phyloP scores from a whole-genome alignment of 2,113 vertebrate species.

The Siniperca chuatsi region DNA sequence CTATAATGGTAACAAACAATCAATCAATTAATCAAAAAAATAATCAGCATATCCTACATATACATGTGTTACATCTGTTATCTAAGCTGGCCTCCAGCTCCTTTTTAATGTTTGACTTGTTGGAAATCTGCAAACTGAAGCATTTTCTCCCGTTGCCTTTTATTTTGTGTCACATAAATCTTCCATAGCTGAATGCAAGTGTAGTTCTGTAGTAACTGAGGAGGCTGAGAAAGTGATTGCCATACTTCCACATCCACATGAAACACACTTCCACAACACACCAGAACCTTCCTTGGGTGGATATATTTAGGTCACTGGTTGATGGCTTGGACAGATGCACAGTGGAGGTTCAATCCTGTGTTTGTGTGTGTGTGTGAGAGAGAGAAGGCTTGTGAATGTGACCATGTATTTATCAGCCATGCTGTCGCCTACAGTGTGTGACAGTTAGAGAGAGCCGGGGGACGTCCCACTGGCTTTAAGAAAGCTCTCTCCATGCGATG shows the following conservation, averaged over 20 bases:
- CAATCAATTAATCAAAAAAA: background rate
- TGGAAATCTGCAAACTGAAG: background rate
- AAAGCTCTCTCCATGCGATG: constrained; percentile 71
- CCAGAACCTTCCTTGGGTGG: constrained; percentile 54
- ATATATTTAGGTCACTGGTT: constrained; percentile 77
- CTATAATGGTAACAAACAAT: too few relatives aligned
- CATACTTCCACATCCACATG: constrained; percentile 25
- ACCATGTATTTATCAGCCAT: constrained; percentile 63
- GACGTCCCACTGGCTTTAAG: constrained; percentile 75
- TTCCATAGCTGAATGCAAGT: background rate
- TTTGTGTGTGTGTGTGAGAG: constrained; percentile 16
- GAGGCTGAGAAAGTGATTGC: constrained; percentile 18
- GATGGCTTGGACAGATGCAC: constrained; percentile 61
- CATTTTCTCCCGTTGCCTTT: background rate
- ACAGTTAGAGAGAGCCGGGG: constrained; percentile 66
- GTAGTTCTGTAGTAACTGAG: constrained; percentile 2
- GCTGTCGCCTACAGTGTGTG: constrained; percentile 60
- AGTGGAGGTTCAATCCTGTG: constrained; percentile 29
- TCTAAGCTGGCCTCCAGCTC: background rate
- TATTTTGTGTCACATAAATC: background rate
- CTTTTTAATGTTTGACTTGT: background rate
- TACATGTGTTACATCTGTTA: background rate
- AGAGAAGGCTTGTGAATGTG: constrained; percentile 46
- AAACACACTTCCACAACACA: constrained; percentile 39
- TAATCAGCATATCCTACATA: background rate